Percentiles rank a stretch among this genome's conserved stretches.
These are phyloP conservation scores for Jacana jacana DNA, from an alignment of 2,113 vertebrate genomes.

Conservation along the genomic window DNA sequence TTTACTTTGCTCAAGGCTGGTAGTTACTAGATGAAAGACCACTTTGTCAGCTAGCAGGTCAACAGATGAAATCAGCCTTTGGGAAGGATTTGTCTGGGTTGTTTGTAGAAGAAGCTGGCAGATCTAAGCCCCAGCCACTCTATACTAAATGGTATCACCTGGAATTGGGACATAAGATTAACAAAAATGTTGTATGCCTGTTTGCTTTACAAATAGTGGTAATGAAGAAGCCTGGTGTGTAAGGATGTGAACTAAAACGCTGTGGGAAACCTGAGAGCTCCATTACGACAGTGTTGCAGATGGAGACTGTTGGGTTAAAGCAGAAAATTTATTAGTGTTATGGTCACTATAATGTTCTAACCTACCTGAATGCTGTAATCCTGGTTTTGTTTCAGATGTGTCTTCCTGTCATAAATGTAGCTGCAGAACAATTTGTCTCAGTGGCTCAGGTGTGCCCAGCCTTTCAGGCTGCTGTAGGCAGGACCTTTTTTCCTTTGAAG, in stretches of 20 bases:
- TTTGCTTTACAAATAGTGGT: neutral
- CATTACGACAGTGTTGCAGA: neutral
- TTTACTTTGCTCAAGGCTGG: constrained; percentile 61
- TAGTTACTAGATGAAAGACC: constrained; percentile 72
- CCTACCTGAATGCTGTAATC: neutral
- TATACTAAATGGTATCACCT: neutral
- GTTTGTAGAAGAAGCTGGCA: neutral
- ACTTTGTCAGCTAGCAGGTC: constrained; percentile 70
- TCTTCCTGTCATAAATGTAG: neutral
- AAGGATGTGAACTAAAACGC: neutral
- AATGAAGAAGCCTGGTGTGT: neutral
- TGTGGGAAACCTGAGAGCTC: neutral
- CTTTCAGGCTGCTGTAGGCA: neutral
- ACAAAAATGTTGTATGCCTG: neutral
- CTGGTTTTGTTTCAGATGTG: neutral
- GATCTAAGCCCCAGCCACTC: neutral
- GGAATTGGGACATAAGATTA: neutral
- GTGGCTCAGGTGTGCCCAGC: neutral
- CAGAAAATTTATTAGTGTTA: neutral
- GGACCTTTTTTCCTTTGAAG: neutral
- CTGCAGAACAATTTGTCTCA: neutral
- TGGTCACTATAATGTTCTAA: neutral
- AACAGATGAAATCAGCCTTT: constrained; percentile 62
- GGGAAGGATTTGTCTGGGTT: neutral
- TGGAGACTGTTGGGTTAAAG: neutral